Base-by-base conservation (phyloP, 2,888 invertebrate species). In the Cryptosula pallasiana region DNA sequence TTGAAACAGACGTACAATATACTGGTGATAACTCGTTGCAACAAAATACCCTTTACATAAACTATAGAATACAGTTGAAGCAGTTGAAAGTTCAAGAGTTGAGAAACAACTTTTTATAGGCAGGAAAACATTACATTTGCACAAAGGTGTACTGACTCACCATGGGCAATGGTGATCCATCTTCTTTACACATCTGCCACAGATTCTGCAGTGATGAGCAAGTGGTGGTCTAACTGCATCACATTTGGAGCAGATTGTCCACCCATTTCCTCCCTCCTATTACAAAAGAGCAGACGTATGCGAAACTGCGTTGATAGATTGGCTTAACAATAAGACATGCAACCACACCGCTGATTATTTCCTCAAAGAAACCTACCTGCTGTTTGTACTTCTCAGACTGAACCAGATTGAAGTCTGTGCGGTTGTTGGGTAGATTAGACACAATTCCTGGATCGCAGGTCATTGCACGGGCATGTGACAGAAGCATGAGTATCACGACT, bases 361-460 rank as follows among this genome's bases (percentile, higher is more conserved):
- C 45, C 45, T 45, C 9, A 45, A 45, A 45, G 16, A 13, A 27
- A 29, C 32, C 32, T 63, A 63, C 63, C 63, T 27, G 34, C 63
- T 63, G 63, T 13, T 32, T 63, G 27, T 63, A 63, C 34, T 63
- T 63, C 1, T 63, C 63, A 9, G 63, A 63, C n/a, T 63, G 27
- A 27, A 63, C 27, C 9, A 63, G 5, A n/a, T 63, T 63, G 16
- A 32, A 32, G n/a, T 63, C 63, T 3, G 63, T 32, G 3, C 32
- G 63, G 9, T 63, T 63, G 27, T 63, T 63, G 2, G 63, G 81
- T 35, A 86, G 87, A 71, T 92, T 86, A n/a, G 91, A 93, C 57
- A 94, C 92, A 71, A 91, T 89, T 1, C 94, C 94, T 1, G 94
- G 94, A 86, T 94, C 94, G n/a, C 92, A 92, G 78, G 92, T 88